These are phyloP conservation scores for Ormia ochracea DNA, from an alignment of 2,888 invertebrate species.

Conservation along the genomic window DNA sequence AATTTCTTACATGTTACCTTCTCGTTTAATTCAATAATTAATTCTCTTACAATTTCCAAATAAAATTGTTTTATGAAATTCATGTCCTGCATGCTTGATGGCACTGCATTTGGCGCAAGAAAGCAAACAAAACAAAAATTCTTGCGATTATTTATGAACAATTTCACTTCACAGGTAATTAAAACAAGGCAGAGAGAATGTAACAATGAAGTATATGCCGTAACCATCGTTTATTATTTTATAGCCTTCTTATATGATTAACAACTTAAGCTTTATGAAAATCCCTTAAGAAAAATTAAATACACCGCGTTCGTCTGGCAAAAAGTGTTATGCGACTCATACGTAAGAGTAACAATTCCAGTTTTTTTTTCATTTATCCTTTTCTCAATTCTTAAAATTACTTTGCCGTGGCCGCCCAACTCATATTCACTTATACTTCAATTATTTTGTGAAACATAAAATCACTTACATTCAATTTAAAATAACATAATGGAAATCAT, in stretches of 20 bases:
- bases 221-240: slow-evolving; percentile 19
- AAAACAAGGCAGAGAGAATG: not conserved
- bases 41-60: too few relatives aligned
- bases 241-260: slow-evolving; percentile 40
- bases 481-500: slow-evolving; percentile 62
- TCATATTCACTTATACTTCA: slow-evolving; percentile 31
- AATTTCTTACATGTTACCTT: too few relatives aligned
- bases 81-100: not conserved
- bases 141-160: not conserved
- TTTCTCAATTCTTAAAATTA: not conserved
- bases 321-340: not conserved
- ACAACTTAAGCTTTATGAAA: slow-evolving; percentile 45
- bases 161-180: slow-evolving; percentile 18
- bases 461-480: slow-evolving; percentile 61
- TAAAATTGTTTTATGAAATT: not conserved
- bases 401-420: not conserved
- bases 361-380: not conserved
- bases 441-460: slow-evolving; percentile 57
- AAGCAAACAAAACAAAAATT: not conserved
- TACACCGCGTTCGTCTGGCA: not conserved
- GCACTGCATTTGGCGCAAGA: too few relatives aligned
- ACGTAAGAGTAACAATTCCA: not conserved
- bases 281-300: slow-evolving; percentile 39
- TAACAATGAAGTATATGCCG: not conserved
- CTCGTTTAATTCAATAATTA: too few relatives aligned